Evolutionary conservation across 1,140 invertebrate genomes (phyloP), one percentile per base, ranked within the genome.

Genomic region (Drosophila dunni): DNA sequence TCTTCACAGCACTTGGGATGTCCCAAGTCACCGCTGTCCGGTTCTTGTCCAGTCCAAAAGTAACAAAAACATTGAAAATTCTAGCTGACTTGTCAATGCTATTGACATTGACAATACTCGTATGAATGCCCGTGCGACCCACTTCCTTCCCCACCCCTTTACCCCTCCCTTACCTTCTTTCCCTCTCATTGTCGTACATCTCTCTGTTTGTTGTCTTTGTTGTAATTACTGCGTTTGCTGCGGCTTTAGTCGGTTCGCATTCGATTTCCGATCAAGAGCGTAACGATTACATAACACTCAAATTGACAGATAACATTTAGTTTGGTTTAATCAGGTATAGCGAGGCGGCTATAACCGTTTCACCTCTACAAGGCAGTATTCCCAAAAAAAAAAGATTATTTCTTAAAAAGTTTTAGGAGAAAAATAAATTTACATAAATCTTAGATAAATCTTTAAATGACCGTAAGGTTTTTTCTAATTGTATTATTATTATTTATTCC

Each of bases 61-160:
- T 64, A 61, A 61, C 61, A 65, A 58, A 42, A 44, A 20, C 57
- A 75, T 48, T 72, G 71, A 53, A 29, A 29, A 84, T 78, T 81
- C 65, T 69, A 77, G 83, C 76, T 88, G 79, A 83, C 50, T 79
- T 58, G 77, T 66, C 83, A 85, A 75, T 77, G 69, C 48, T 75
- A 88, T 80, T 88, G 83, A 78, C 83, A 88, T 79, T 88, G 83
- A 88, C 24, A 89, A 88, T 80, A 66, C 48, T 60, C 36, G 9
- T 10, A 13, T 42, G n/a, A 38, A 38, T 38, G 36, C 36, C 36
- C 10, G 7, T 38, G 36, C 36, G 11, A 4, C 40, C 6, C n/a
- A 42, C 40, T 13, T 3, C 9, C 40, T 13, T n/a, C 45, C 17
- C 2, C 53, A n/a, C 7, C 53, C n/a, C 10, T 11, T 17, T 6